These are phyloP conservation scores for Rhagium mordax DNA, from an alignment of 2,888 invertebrate species.

Conservation along the genomic window DNA sequence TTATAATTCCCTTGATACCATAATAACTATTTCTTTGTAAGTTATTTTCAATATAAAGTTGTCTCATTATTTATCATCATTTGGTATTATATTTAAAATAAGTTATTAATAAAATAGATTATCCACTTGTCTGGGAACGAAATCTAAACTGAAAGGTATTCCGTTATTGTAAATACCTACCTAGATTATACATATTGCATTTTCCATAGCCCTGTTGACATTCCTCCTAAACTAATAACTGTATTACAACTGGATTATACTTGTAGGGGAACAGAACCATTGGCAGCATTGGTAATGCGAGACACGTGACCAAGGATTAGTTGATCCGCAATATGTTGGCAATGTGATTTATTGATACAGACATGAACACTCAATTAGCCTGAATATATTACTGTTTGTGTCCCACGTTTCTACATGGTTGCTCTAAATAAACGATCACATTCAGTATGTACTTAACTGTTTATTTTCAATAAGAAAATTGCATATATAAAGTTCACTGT, in stretches of 20 bases:
- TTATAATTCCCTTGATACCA: no score
- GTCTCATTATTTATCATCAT: neutral
- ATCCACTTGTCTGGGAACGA: neutral
- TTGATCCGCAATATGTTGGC: conserved; percentile 66
- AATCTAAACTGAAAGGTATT: conserved; percentile 2
- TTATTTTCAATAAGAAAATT: no score
- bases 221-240: conserved; percentile 58
- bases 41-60: no score
- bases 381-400: conserved; percentile 44
- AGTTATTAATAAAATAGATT: neutral
- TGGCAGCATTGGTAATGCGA: conserved; percentile 62
- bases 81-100: neutral
- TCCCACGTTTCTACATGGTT: conserved; percentile 9
- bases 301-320: conserved; percentile 64
- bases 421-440: no score
- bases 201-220: conserved; percentile 34
- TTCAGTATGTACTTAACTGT: no score
- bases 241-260: conserved; percentile 60
- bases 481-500: no score
- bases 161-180: conserved; percentile 24
- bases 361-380: conserved; percentile 66
- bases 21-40: no score
- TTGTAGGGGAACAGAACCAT: conserved; percentile 56
- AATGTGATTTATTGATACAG: conserved; percentile 66
- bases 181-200: conserved; percentile 25